Conservation (phyloP, 2,113 vertebrate species). For the Nothoprocta pentlandii region DNA sequence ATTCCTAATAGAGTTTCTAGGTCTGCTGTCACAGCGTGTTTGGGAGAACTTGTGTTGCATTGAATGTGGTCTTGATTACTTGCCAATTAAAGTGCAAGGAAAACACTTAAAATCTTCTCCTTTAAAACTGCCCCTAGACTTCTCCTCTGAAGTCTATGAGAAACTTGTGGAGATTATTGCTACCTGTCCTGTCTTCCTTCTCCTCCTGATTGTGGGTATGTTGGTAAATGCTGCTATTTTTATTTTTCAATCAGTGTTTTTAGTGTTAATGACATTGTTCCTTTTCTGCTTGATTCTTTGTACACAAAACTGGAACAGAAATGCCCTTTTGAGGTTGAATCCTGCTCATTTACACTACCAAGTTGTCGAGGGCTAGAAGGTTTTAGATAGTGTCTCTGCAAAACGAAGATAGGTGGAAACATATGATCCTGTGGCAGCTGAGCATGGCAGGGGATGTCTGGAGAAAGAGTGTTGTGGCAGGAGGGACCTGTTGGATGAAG, state of each 20-base stretch:
- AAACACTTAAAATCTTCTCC: conserved; percentile 41
- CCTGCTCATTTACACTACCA: not conserved
- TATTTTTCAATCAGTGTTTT: not conserved
- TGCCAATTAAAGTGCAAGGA: conserved; percentile 63
- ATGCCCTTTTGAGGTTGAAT: not conserved
- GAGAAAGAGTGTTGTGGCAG: not conserved
- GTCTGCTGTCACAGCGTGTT: conserved; percentile 56
- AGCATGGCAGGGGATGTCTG: not conserved
- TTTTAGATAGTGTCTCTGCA: not conserved
- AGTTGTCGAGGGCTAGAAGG: not conserved
- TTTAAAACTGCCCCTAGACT: conserved; percentile 33
- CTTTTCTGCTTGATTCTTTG: not conserved
- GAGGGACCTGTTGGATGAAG: conserved; percentile 15
- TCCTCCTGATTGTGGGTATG: not conserved
- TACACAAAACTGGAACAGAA: not conserved
- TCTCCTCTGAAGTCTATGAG: not conserved
- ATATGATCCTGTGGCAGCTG: conserved; percentile 22
- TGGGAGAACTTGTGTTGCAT: conserved; percentile 49
- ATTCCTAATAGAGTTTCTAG: conserved; percentile 58
- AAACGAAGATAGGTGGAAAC: not conserved
- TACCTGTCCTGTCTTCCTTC: not conserved
- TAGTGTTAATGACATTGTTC: not conserved
- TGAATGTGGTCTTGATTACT: conserved; percentile 63
- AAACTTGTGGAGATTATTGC: conserved; percentile 7
- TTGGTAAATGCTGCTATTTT: not conserved